Conservation (phyloP, 2,888 invertebrate genomes). For the Synergus itoensis region DNA sequence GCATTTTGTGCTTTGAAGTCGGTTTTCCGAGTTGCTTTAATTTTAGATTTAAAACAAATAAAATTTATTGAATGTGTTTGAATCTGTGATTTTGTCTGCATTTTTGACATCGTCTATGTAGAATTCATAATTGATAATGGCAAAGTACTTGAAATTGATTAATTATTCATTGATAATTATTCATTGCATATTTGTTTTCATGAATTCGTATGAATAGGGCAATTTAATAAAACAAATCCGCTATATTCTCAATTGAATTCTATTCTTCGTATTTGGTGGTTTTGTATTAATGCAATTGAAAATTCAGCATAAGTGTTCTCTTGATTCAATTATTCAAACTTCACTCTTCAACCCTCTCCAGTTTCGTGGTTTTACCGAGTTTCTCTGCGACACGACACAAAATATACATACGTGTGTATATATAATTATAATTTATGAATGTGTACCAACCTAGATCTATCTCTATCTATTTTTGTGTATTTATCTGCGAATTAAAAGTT, state of each 20-base stretch:
- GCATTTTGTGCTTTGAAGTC: no score
- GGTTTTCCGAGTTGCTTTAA: no score
- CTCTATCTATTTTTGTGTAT: not conserved
- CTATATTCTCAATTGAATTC: not conserved
- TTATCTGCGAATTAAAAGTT: slow-evolving; percentile 6
- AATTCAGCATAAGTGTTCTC: not conserved
- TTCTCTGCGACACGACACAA: not conserved
- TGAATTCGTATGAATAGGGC: not conserved
- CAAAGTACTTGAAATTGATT: no score
- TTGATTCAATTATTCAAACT: not conserved
- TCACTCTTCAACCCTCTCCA: not conserved
- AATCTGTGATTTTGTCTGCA: no score
- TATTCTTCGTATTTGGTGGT: not conserved
- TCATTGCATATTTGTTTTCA: not conserved
- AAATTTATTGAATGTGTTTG: no score
- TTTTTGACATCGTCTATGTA: no score
- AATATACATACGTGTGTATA: not conserved
- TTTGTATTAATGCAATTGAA: not conserved
- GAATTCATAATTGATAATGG: no score
- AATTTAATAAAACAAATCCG: not conserved
- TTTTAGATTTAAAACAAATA: no score
- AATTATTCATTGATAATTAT: not conserved
- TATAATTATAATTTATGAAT: not conserved
- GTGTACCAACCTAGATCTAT: not conserved
- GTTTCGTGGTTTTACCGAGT: not conserved